These are phyloP conservation scores for Melitaea cinxia DNA, from an alignment of 1,140 invertebrate genomes.

Conservation along the genomic window DNA sequence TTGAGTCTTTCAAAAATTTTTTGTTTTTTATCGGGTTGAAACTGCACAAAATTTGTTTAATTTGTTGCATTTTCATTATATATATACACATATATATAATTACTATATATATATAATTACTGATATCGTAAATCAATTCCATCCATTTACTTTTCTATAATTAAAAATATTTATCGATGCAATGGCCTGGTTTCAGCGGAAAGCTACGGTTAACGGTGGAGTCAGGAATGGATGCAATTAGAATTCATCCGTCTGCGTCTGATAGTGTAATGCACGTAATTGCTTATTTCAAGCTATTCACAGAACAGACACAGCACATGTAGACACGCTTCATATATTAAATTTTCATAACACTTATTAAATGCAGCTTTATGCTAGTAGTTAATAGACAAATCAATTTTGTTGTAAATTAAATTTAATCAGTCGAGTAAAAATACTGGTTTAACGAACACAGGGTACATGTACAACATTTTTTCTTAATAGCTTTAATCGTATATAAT, in stretches of 20 bases:
- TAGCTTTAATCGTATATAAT: background rate
- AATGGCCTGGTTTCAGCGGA: conserved; percentile 19
- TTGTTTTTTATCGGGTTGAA: too few relatives aligned
- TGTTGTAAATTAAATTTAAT: too few relatives aligned
- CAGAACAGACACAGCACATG: background rate
- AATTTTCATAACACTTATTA: too few relatives aligned
- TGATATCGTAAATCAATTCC: conserved; percentile 3
- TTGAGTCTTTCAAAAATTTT: too few relatives aligned
- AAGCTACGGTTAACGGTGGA: conserved; percentile 12
- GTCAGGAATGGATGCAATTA: conserved; percentile 23
- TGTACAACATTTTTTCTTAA: background rate
- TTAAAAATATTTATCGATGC: conserved; percentile 14
- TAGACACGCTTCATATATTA: too few relatives aligned
- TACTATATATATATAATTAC: background rate
- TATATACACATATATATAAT: background rate
- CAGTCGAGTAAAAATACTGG: too few relatives aligned
- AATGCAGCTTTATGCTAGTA: too few relatives aligned
- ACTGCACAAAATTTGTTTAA: too few relatives aligned
- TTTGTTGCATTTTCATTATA: too few relatives aligned
- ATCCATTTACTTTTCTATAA: background rate
- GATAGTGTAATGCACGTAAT: conserved; percentile 15
- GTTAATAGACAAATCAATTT: too few relatives aligned
- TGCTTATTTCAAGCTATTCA: background rate
- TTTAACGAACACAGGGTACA: too few relatives aligned
- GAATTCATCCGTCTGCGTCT: conserved; percentile 15